Base-by-base conservation (phyloP, 2,797 vertebrate genomes). In the Acanthopagrus latus region DNA sequence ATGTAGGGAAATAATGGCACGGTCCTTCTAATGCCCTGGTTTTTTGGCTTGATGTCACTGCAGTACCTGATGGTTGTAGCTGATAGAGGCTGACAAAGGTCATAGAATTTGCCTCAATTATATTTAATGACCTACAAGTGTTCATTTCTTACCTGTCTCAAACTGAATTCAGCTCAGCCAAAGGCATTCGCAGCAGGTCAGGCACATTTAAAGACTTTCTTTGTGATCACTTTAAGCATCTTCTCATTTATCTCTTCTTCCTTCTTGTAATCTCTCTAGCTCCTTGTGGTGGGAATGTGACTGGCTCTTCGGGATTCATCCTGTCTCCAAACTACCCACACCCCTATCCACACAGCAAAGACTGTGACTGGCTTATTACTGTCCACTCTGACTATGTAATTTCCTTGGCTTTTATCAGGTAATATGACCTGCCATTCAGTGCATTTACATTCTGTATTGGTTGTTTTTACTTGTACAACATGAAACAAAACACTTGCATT, bases 361-460 rank as follows among this genome's bases (percentile, higher is more conserved):
- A 99, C 86, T 99, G 98, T 81, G 97, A 99, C 86, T 99, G 98
- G 98, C 97, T 97, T 7, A 95, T 99, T 80, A 93, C 93, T 0
- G 98, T 99, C 63, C 97, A 98, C 80, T 92, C 96, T 1, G 98
- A 99, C 92, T 99, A 99, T 52, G 97, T 99, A n/a, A 97, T 99
- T 90, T 99, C 98, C 1, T 91, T 99, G 91, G 97, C 97, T 54
- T 99, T 99, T 87, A 99, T 99, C 93, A 99, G 98, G 98, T 99
- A 96, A 94, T 80, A 64, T 43, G 23, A 64, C 21, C 13, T 17
- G 46, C 43, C 63, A 0, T 14, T 16, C 0, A 21, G 1, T 46
- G 12, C 2, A 25, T 27, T 74, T 74, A 17, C 12, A 3, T 29
- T 58, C 27, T 57, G 16, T 33, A 2, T 27, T 33, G 12, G 5